Evolutionary conservation across 2,113 vertebrate species (phyloP), one percentile per base, ranked within the genome.

Genomic region (Erythrocercus mccallii): DNA sequence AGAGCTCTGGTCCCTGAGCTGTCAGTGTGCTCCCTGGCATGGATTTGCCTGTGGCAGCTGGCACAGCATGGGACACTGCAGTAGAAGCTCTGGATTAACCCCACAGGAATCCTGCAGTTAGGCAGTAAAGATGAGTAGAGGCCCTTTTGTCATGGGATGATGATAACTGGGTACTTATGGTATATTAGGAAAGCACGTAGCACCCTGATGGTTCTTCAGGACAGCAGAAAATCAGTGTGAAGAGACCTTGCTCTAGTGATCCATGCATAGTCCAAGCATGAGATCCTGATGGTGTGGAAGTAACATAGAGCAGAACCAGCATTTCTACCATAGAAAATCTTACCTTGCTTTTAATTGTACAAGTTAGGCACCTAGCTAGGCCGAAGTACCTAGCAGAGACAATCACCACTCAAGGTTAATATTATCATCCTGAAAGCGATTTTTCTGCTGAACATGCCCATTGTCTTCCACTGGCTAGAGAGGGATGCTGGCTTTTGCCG

Each of bases 151-250:
- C 37, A 35, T 30, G 51, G 47, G 11, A 22, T 84, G 50, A 17
- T 53, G 74, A 11, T 69, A 61, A 50, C 15, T 40, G 69, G 7
- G 23, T 70, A 17, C 23, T 33, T 37, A 38, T 37, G 60, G 19
- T 10, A 9, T 17, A 9, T 56, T n/a, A 44, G 72, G 23, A 65
- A 40, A 35, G 28, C 44, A 47, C 0, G 0, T 9, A 47, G 47
- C 25, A 60, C 44, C 12, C 19, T 84, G 0, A 0, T 6, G 40
- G 13, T 57, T 85, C 66, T 56, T 69, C 50, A 81, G 50, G 15
- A 64, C 40, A 77, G 28, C 35, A 83, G 72, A 77, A 96, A 24
- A 53, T 31, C 50, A 51, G 12, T 23, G 15, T 30, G 23, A 47
- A 38, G 4, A 33, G 54, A 78, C 30, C 33, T 83, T 78, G 14